Evolutionary conservation across 2,113 vertebrate species (phyloP).

Genomic region (Microcebus griseorufus): DNA sequence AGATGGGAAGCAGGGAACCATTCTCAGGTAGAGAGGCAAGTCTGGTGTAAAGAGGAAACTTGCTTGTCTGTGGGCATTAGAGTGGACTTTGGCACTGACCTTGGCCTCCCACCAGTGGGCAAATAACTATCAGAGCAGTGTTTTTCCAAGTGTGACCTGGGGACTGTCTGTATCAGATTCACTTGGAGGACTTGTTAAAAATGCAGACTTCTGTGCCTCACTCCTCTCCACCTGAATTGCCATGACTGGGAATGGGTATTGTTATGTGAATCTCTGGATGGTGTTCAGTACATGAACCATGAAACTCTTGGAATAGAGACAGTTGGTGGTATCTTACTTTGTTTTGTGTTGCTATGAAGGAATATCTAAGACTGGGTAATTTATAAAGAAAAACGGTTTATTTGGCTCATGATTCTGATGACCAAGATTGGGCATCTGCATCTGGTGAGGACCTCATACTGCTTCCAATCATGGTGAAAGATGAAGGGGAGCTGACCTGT

Average conservation of each 20-base stretch:
- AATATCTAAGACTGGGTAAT: neutral
- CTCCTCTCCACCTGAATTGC: neutral
- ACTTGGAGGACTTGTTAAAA: neutral
- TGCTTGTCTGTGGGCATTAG: fast-evolving
- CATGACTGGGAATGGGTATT: neutral
- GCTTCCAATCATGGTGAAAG: neutral
- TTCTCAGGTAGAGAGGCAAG: neutral
- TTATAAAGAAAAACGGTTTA: neutral
- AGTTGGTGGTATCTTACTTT: neutral
- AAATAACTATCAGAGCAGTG: neutral
- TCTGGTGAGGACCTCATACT: neutral
- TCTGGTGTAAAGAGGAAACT: neutral
- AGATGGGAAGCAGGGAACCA: neutral
- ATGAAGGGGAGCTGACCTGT: neutral
- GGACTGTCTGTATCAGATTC: neutral
- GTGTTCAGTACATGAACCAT: neutral
- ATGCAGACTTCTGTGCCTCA: neutral
- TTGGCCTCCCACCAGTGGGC: neutral
- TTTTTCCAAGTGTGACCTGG: neutral
- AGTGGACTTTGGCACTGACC: no score
- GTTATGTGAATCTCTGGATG: neutral
- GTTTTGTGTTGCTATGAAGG: neutral
- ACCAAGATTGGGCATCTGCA: neutral
- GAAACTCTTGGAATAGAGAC: neutral
- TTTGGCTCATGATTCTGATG: neutral